phyloP scores from a whole-genome alignment of 2,797 vertebrate genomes.

The Sebastes cheni region DNA sequence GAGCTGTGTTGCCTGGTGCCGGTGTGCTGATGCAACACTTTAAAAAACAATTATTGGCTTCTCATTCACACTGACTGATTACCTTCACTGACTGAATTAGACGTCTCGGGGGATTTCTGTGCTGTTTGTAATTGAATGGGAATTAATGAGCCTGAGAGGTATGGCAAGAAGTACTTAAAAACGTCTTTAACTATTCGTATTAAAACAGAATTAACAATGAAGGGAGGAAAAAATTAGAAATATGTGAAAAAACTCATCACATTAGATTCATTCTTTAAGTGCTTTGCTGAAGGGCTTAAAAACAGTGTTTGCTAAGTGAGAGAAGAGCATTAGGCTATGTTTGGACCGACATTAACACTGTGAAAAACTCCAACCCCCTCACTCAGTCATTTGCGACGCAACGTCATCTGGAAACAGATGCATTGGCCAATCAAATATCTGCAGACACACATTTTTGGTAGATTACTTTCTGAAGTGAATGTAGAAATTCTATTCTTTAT shows the following conservation, averaged over 20 bases:
- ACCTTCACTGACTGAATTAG: conserved; percentile 53
- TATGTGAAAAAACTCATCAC: background rate
- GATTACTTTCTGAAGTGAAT: background rate
- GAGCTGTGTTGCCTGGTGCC: background rate
- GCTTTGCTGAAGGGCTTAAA: conserved; percentile 4
- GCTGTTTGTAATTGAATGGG: conserved; percentile 56
- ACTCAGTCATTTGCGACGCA: background rate
- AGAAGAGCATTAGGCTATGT: background rate
- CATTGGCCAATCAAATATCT: background rate
- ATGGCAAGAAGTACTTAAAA: conserved; percentile 37
- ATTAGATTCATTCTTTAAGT: background rate
- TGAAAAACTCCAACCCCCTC: background rate
- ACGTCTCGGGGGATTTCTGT: conserved; percentile 53
- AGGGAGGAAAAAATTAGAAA: conserved; percentile 14
- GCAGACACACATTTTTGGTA: background rate
- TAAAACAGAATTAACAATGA: conserved; percentile 41
- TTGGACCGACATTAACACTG: background rate
- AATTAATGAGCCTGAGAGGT: conserved; percentile 61
- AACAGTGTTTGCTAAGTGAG: background rate
- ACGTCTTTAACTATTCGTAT: conserved; percentile 27
- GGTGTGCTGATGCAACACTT: conserved; percentile 42
- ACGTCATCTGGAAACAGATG: background rate
- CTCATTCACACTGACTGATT: conserved; percentile 63
- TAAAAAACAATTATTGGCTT: conserved; percentile 58
- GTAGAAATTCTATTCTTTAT: background rate